These are phyloP conservation scores for Orthosia gothica DNA, from an alignment of 2,888 invertebrate genomes.

Conservation along the genomic window DNA sequence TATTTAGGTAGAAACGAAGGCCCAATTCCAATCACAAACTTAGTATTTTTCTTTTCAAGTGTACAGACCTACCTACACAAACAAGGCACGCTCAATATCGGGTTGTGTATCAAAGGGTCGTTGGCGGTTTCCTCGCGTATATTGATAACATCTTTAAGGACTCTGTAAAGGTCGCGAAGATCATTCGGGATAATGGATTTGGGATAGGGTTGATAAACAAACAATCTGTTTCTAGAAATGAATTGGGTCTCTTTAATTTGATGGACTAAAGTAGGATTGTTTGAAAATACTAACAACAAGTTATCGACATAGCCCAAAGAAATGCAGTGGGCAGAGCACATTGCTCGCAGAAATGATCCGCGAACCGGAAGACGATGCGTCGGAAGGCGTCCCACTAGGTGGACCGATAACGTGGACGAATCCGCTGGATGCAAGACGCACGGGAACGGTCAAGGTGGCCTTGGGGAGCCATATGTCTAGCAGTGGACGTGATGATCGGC, in stretches of 20 bases:
- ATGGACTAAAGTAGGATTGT: background rate
- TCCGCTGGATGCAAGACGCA: too few species aligned
- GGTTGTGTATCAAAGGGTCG: constrained; percentile 45
- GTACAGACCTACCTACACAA: constrained; percentile 28
- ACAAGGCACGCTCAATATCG: constrained; percentile 34
- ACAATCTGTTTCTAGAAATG: constrained; percentile 5
- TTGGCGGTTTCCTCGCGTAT: constrained; percentile 30
- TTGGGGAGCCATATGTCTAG: too few species aligned
- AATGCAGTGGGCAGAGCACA: too few species aligned
- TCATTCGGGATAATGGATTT: constrained; percentile 27
- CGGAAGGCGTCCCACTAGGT: too few species aligned
- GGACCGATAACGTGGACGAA: too few species aligned
- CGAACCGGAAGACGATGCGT: background rate
- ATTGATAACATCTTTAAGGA: constrained; percentile 53
- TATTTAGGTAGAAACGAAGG: background rate
- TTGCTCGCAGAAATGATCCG: too few species aligned
- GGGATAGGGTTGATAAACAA: constrained; percentile 17
- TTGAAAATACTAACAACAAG: too few species aligned
- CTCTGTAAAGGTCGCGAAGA: constrained; percentile 25
- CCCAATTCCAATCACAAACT: constrained; percentile 29
- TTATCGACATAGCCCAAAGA: background rate
- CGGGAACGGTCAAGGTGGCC: too few species aligned
- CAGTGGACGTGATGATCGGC: too few species aligned
- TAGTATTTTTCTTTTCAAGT: constrained; percentile 37
- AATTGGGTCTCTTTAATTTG: background rate